These are phyloP conservation scores for Stegodyphus mimosarum DNA, from an alignment of 1,140 invertebrate species.

Conservation along the genomic window DNA sequence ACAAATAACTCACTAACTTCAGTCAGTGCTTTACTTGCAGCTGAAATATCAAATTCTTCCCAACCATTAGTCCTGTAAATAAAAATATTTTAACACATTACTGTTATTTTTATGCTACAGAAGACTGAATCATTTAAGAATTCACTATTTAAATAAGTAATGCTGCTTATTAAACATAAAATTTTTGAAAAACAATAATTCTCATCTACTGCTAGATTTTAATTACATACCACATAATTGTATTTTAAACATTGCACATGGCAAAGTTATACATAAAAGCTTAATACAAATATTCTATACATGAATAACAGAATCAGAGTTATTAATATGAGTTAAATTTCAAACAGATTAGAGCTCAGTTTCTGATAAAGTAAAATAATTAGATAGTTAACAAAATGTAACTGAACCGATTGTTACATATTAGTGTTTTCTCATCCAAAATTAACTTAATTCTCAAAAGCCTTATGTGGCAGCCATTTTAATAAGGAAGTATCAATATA, in stretches of 20 bases:
- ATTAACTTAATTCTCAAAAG: too few species aligned
- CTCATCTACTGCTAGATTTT: too few species aligned
- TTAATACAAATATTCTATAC: background rate
- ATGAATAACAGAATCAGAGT: background rate
- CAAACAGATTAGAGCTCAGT: too few species aligned
- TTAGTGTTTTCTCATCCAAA: too few species aligned
- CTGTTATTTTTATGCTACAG: background rate
- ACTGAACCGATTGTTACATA: too few species aligned
- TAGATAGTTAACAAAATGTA: too few species aligned
- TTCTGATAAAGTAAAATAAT: too few species aligned
- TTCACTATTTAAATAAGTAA: background rate
- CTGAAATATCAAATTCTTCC: conserved; percentile 35
- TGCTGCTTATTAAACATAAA: background rate
- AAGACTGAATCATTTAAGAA: background rate
- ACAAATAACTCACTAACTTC: conserved; percentile 18
- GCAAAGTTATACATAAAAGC: background rate
- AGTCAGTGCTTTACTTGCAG: conserved; percentile 4
- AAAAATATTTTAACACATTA: background rate
- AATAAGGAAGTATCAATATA: too few species aligned
- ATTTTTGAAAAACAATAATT: too few species aligned
- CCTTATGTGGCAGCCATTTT: too few species aligned
- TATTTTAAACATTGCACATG: background rate
- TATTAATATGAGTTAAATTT: too few species aligned
- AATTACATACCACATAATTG: too few species aligned
- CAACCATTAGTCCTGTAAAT: conserved; percentile 33